Evolutionary conservation across 2,888 invertebrate genomes (phyloP), one percentile per base, ranked within the genome.

Genomic region (Trypoxylon attenuatum): DNA sequence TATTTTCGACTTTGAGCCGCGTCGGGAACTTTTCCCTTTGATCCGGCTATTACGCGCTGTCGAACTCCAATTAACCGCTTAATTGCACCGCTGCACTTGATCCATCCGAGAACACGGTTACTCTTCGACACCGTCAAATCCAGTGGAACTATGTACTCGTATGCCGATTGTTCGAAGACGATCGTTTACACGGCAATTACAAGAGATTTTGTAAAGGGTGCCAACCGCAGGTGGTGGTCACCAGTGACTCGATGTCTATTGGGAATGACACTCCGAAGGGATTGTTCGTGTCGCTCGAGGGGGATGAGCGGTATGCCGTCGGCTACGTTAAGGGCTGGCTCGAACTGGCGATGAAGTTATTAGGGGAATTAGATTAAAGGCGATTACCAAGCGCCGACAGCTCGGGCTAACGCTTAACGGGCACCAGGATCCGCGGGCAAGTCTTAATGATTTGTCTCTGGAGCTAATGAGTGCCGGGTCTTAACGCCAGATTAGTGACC

Each of bases 401-500:
- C 62, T 71, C 61, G 49, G 51, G 49, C 68, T 60, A 72, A 45
- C 67, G 61, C 42, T 67, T 64, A 71, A 75, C 75, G 68, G 75
- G 42, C 33, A 49, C 58, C 33, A 54, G 53, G 55, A 59, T 55
- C 39, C 58, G 39, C 46, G 53, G 49, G 41, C 54, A 63, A 52
- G 64, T 60, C 63, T 70, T 70, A 64, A 71, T 62, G 63, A 72
- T 72, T 72, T 71, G 71, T 75, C 70, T 69, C 70, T 39, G 50
- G 46, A 46, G 71, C 69, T 76, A 76, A 76, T 73, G 76, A 73
- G 71, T 53, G 62, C 56, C 56, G 71, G 55, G 73, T 58, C 73
- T 76, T 71, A 76, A 76, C 76, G 73, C 71, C 69, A 76, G 71
- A 76, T 76, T 76, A 76, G 64, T 52, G 69, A 64, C 59, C 57